A percentile compares a stretch with the other conserved stretches of the same genome.
Conservation (phyloP, 2,888 invertebrate genomes). For the Helleia helle region DNA sequence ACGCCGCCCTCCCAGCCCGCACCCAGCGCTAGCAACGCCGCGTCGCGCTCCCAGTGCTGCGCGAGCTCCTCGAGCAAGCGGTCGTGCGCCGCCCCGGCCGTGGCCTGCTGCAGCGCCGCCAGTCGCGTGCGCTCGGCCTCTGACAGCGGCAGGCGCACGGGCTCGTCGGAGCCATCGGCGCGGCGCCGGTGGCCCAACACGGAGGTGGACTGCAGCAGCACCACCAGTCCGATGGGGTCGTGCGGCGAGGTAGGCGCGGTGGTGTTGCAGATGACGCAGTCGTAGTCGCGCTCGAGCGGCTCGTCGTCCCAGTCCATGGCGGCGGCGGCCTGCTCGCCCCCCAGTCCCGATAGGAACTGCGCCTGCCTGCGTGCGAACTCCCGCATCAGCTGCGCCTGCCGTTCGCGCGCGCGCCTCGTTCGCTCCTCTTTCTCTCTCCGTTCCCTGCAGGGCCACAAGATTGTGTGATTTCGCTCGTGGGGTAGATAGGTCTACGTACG, state of each 20-base stretch:
- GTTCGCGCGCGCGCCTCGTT: slow-evolving; percentile 87
- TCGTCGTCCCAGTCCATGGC: slow-evolving; percentile 78
- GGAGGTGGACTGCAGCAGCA: slow-evolving; percentile 89
- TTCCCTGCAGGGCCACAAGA: too few species aligned
- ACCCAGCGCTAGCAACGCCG: slow-evolving; percentile 83
- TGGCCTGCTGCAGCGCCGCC: slow-evolving; percentile 67
- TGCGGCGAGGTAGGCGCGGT: slow-evolving; percentile 88
- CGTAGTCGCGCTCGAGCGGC: slow-evolving; percentile 82
- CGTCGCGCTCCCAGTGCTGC: slow-evolving; percentile 75
- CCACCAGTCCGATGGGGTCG: slow-evolving; percentile 86
- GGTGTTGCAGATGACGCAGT: slow-evolving; percentile 97
- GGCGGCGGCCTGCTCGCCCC: slow-evolving; percentile 32
- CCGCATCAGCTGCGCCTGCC: slow-evolving; percentile 93
- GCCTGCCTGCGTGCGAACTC: slow-evolving; percentile 94
- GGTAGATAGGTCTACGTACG: too few species aligned
- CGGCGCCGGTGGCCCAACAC: slow-evolving; percentile 84
- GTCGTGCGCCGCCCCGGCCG: slow-evolving; percentile 83
- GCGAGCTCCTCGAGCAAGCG: slow-evolving; percentile 84
- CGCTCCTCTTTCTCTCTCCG: slow-evolving; percentile 86
- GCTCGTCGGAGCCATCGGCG: slow-evolving; percentile 44
- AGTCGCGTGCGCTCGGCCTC: slow-evolving; percentile 71
- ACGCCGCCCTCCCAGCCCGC: slow-evolving; percentile 94
- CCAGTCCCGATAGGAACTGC: slow-evolving; percentile 84
- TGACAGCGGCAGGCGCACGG: slow-evolving; percentile 53
- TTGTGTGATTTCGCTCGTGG: too few species aligned